phyloP scores from a whole-genome alignment of 2,113 vertebrate species.

The Amazona guildingii region DNA sequence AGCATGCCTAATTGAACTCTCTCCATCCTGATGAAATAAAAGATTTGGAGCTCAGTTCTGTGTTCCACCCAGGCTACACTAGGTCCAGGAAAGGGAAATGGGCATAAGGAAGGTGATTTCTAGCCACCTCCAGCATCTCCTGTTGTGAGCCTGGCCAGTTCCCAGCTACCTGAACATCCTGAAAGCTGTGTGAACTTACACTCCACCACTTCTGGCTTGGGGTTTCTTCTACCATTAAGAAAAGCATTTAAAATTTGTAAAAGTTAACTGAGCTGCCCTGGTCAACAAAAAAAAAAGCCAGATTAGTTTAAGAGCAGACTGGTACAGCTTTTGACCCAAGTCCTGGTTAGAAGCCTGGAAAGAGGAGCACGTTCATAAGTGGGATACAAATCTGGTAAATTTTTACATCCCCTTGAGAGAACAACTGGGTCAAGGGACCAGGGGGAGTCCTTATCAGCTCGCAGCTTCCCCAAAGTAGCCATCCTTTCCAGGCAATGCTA shows the following conservation, averaged over 20 bases:
- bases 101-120: slow-evolving; percentile 2
- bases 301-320: neutral
- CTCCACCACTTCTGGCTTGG: neutral
- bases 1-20: slow-evolving; percentile 1
- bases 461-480: neutral
- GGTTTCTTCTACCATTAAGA: neutral
- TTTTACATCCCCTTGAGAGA: neutral
- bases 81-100: slow-evolving; percentile 33
- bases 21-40: neutral
- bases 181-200: neutral
- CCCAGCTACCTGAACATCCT: neutral
- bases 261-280: neutral
- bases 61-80: neutral
- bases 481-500: neutral
- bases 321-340: neutral
- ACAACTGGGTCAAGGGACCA: neutral
- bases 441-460: neutral
- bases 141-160: neutral
- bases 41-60: neutral
- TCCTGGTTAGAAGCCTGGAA: neutral
- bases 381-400: neutral
- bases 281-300: neutral
- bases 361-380: neutral
- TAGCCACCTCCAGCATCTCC: slow-evolving; percentile 26
- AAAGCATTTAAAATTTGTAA: neutral